These are phyloP conservation scores for Halcyon chelicuti DNA, from an alignment of 2,797 vertebrate species.

Conservation along the genomic window DNA sequence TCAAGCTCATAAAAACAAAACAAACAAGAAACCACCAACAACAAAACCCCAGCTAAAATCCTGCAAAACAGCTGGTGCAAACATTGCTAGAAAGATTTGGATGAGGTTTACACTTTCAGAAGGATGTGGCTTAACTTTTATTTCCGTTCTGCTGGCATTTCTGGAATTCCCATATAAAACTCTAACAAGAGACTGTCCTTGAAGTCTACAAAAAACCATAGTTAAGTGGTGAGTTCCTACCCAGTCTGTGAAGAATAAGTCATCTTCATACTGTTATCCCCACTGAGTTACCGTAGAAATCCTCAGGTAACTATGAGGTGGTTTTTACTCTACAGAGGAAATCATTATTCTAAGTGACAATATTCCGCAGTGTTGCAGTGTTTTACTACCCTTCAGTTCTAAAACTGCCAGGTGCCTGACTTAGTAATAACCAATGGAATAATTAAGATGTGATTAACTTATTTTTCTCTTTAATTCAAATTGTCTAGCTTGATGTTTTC, in stretches of 20 bases:
- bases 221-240: not conserved
- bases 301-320: not conserved
- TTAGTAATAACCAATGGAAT: not conserved
- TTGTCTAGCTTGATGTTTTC: not conserved
- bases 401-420: constrained; percentile 19
- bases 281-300: not conserved
- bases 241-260: not conserved
- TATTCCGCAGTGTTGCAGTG: not conserved
- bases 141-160: not conserved
- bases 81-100: not conserved
- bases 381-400: not conserved
- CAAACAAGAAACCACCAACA: too few species aligned
- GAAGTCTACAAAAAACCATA: not conserved
- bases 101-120: not conserved
- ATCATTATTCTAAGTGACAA: not conserved
- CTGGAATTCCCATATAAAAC: not conserved
- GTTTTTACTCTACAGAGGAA: not conserved
- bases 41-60: not conserved
- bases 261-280: not conserved
- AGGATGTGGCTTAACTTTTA: not conserved
- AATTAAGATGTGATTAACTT: constrained; percentile 3
- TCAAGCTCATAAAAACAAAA: not conserved
- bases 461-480: not conserved
- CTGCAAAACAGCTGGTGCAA: not conserved
- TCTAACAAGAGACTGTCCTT: not conserved